These are phyloP conservation scores for Coenonympha glycerion DNA, from an alignment of 2,888 invertebrate genomes.

Conservation along the genomic window DNA sequence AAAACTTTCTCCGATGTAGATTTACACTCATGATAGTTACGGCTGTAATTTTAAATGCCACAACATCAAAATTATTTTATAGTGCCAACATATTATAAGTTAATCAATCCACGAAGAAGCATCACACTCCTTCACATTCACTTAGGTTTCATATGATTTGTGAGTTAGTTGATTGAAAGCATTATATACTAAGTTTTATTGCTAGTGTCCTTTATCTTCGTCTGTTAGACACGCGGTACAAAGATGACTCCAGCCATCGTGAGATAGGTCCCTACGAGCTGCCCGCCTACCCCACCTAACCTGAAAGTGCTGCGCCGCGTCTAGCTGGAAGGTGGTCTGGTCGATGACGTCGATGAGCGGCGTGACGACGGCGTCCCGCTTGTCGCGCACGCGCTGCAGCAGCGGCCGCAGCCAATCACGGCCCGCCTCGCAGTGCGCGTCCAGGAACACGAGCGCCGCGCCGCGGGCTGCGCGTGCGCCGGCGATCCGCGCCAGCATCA, in stretches of 20 bases:
- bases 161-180: too few species aligned
- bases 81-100: too few species aligned
- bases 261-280: neutral
- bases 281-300: constrained; percentile 23
- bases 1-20: too few species aligned
- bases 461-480: constrained; percentile 90
- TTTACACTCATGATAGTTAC: too few species aligned
- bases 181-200: too few species aligned
- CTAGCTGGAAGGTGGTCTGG: constrained; percentile 79
- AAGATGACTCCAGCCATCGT: neutral
- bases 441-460: constrained; percentile 89
- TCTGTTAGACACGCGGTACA: neutral
- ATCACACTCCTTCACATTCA: too few species aligned
- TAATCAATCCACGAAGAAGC: too few species aligned
- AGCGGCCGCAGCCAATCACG: constrained; percentile 91
- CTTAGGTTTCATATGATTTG: too few species aligned
- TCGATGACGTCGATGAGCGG: constrained; percentile 97
- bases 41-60: too few species aligned
- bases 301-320: constrained; percentile 54
- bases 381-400: constrained; percentile 75
- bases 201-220: too few species aligned
- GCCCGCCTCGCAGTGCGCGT: constrained; percentile 92
- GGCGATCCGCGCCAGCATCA: constrained; percentile 89
- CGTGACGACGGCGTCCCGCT: constrained; percentile 87
- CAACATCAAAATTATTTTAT: too few species aligned